Percentiles rank a stretch among this genome's conserved stretches.
Conservation (phyloP, 2,113 vertebrate species). For the Delphinus delphis region DNA sequence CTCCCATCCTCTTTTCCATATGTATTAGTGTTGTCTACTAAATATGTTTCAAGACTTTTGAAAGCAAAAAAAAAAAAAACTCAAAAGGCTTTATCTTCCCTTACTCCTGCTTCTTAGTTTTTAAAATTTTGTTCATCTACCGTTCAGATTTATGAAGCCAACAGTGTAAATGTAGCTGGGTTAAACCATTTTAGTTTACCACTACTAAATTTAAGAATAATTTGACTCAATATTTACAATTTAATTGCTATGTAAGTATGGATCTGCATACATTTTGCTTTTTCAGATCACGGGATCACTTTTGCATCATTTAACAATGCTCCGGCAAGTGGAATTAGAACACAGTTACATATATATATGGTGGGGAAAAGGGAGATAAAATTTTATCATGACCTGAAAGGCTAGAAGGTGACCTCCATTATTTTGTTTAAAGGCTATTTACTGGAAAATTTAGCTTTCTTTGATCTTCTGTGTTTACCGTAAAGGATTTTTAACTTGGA, state of each 20-base stretch:
- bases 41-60: not conserved
- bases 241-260: not conserved
- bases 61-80: not conserved
- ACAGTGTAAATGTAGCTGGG: not conserved
- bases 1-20: too few relatives aligned
- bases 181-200: not conserved
- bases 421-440: slow-evolving; percentile 21
- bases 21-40: not conserved
- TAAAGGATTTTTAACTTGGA: slow-evolving; percentile 42
- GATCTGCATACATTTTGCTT: not conserved
- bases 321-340: not conserved
- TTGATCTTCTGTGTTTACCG: slow-evolving; percentile 47
- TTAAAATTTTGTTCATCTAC: not conserved
- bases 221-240: not conserved
- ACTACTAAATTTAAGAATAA: not conserved
- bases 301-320: not conserved
- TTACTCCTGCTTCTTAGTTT: not conserved
- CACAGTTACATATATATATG: not conserved
- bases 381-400: not conserved
- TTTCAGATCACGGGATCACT: not conserved
- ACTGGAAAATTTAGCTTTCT: slow-evolving; percentile 26
- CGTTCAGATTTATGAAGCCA: not conserved
- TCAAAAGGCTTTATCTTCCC: not conserved
- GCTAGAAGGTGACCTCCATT: not conserved
- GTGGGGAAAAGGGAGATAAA: not conserved